Evolutionary conservation across 2,113 vertebrate genomes (phyloP).

Genomic region (Pholis gunnellus): DNA sequence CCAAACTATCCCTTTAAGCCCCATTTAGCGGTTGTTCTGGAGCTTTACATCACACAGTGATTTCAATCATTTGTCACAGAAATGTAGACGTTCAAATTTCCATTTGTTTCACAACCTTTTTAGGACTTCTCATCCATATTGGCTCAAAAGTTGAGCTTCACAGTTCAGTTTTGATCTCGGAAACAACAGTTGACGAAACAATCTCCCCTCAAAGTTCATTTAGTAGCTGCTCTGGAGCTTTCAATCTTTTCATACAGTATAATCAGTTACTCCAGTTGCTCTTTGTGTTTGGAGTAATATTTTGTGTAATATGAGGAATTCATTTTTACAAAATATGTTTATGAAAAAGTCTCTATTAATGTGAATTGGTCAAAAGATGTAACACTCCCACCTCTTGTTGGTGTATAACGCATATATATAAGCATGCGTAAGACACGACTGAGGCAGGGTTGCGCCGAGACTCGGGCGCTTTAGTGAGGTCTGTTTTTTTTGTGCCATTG

Average conservation of each 20-base stretch:
- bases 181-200: conserved; percentile 12
- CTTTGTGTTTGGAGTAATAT: not conserved
- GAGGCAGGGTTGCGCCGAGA: conserved; percentile 2
- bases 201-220: not conserved
- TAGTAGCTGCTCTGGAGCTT: not conserved
- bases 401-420: not conserved
- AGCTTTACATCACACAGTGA: not conserved
- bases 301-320: not conserved
- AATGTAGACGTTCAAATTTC: not conserved
- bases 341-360: not conserved
- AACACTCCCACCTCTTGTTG: not conserved
- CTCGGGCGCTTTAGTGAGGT: conserved; percentile 71
- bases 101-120: not conserved
- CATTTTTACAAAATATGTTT: not conserved
- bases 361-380: too few species aligned
- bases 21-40: not conserved
- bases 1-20: not conserved
- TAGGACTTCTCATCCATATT: not conserved
- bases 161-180: not conserved
- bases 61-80: not conserved
- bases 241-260: not conserved
- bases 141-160: not conserved
- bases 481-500: conserved; percentile 72
- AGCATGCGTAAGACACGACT: not conserved
- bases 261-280: not conserved